Evolutionary conservation across 1,140 invertebrate species (phyloP), one percentile per base, ranked within the genome.

Genomic region (Psilanteris sp.): DNA sequence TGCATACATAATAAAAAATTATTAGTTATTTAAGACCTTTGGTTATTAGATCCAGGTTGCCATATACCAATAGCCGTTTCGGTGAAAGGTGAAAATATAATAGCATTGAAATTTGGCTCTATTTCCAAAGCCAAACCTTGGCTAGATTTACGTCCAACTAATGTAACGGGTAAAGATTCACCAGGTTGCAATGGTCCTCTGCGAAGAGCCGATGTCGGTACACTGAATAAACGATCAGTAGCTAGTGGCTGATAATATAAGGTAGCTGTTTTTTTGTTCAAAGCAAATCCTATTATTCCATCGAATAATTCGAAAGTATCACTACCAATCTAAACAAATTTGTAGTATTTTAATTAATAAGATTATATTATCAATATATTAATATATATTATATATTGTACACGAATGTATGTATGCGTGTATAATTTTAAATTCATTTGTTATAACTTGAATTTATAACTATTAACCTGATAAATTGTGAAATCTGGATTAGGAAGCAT

Each of bases 401-500:
- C n/a, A n/a, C n/a, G n/a, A n/a, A n/a, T n/a, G n/a, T n/a, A n/a
- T n/a, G n/a, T n/a, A n/a, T n/a, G n/a, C n/a, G n/a, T n/a, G n/a
- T n/a, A n/a, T n/a, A n/a, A n/a, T n/a, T n/a, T n/a, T n/a, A n/a
- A n/a, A n/a, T n/a, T n/a, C n/a, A n/a, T n/a, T n/a, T n/a, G n/a
- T n/a, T n/a, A n/a, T n/a, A n/a, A n/a, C n/a, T n/a, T n/a, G n/a
- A n/a, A n/a, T n/a, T n/a, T n/a, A n/a, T n/a, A n/a, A n/a, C n/a
- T n/a, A 36, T 31, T 39, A 14, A 70, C 89, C 70, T 71, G 83
- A 64, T 93, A 94, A 62, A 91, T 92, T 0, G 92, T 91, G 34
- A 92, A 91, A 82, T 95, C 92, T 0, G 94, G 94, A 88, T 95
- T 91, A 0, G 94, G 94, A 80, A 93, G 94, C 94, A 96, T 95